These are phyloP conservation scores for Spizaetus ornatus DNA, from an alignment of 2,113 vertebrate genomes.

Conservation along the genomic window DNA sequence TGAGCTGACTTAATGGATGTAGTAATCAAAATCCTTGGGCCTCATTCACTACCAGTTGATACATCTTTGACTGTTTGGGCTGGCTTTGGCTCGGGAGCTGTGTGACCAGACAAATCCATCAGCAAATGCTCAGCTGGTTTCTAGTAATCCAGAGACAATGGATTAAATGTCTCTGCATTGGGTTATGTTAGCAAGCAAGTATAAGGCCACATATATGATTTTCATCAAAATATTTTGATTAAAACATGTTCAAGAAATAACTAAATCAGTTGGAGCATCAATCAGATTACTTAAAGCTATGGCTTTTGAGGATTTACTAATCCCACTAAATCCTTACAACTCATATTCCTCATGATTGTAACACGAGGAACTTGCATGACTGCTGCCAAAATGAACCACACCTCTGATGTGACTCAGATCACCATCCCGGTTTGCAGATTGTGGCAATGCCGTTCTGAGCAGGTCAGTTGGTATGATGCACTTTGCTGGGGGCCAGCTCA, in stretches of 20 bases:
- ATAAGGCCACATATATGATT: not conserved
- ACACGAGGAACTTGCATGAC: rapidly evolving
- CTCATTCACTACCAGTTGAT: not conserved
- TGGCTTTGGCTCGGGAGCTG: not conserved
- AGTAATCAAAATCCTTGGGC: not conserved
- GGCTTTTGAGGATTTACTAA: not conserved
- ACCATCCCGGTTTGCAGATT: not conserved
- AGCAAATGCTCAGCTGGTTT: not conserved
- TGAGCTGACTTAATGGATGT: not conserved
- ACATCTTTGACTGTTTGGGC: not conserved
- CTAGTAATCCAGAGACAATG: not conserved
- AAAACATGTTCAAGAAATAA: not conserved
- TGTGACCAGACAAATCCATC: not conserved
- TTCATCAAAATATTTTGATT: not conserved
- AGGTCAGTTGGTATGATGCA: not conserved
- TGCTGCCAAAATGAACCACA: not conserved
- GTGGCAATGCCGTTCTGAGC: not conserved
- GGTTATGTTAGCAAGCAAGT: not conserved
- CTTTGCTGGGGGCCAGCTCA: not conserved
- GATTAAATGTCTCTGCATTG: not conserved
- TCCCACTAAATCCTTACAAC: not conserved
- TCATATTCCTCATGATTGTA: not conserved
- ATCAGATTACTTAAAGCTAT: not conserved
- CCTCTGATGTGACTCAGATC: rapidly evolving
- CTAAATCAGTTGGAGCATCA: not conserved